Conservation (phyloP, 2,113 vertebrate species). For the Phylloscopus whistleri region DNA sequence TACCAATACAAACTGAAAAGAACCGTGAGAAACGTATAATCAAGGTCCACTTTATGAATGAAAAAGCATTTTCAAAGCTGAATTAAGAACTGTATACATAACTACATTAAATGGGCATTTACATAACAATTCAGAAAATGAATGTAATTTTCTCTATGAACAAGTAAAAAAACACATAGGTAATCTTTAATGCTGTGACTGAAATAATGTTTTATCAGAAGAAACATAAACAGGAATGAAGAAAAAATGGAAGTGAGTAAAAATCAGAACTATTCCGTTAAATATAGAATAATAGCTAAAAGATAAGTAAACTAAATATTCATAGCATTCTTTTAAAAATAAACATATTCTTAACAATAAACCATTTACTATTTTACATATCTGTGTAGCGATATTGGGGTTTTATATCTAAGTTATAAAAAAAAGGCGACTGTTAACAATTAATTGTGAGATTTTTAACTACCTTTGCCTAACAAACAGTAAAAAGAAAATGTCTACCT, state of each 20-base stretch:
- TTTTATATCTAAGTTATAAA: conserved; percentile 48
- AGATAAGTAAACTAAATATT: background rate
- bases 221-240: background rate
- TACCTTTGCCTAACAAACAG: conserved; percentile 43
- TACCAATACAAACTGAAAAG: background rate
- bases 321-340: background rate
- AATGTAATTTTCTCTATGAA: background rate
- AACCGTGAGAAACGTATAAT: background rate
- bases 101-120: background rate
- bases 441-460: conserved; percentile 66
- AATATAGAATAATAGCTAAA: background rate
- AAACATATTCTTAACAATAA: conserved; percentile 23
- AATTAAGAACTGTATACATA: background rate
- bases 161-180: background rate
- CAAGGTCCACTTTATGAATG: background rate
- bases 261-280: background rate
- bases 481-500: conserved; percentile 62
- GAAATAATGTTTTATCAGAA: background rate
- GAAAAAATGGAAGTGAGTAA: background rate
- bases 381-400: background rate
- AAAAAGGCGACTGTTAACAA: conserved; percentile 46
- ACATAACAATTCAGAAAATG: background rate
- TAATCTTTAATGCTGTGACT: background rate
- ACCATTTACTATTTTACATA: background rate
- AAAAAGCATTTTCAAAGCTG: background rate